Conservation (phyloP, 2,797 vertebrate genomes). For the Heliangelus exortis region DNA sequence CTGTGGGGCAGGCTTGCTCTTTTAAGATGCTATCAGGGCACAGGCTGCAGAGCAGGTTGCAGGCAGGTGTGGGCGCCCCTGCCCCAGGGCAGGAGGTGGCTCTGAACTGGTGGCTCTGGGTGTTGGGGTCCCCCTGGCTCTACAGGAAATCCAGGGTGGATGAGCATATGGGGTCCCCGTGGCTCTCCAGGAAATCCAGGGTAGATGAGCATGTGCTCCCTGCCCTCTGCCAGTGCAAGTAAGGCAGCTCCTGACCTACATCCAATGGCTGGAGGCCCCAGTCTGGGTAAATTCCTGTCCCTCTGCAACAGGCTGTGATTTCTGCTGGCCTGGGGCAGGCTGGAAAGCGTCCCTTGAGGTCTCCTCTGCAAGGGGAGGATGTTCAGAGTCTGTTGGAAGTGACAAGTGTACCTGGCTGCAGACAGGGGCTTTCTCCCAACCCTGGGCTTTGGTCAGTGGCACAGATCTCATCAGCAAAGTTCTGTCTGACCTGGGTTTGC, state of each 20-base stretch:
- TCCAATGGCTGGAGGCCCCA: neutral
- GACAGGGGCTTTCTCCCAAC: neutral
- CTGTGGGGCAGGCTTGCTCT: neutral
- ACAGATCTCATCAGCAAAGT: neutral
- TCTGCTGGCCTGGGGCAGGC: neutral
- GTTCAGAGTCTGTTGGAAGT: neutral
- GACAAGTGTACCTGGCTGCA: rapidly evolving
- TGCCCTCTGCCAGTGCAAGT: neutral
- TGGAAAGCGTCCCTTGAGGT: neutral
- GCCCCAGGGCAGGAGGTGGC: neutral
- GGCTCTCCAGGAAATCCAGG: rapidly evolving
- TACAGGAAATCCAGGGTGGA: rapidly evolving
- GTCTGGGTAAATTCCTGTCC: neutral
- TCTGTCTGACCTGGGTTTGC: neutral
- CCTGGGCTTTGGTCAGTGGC: neutral
- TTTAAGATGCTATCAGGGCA: neutral
- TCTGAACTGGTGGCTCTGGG: neutral
- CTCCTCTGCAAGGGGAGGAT: neutral
- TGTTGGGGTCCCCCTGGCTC: neutral
- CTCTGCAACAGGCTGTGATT: neutral
- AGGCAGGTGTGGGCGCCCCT: neutral
- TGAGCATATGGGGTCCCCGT: neutral
- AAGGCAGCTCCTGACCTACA: neutral
- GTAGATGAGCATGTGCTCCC: neutral
- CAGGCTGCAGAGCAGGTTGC: neutral